phyloP scores from a whole-genome alignment of 2,113 vertebrate species.

The Bombycilla garrulus region DNA sequence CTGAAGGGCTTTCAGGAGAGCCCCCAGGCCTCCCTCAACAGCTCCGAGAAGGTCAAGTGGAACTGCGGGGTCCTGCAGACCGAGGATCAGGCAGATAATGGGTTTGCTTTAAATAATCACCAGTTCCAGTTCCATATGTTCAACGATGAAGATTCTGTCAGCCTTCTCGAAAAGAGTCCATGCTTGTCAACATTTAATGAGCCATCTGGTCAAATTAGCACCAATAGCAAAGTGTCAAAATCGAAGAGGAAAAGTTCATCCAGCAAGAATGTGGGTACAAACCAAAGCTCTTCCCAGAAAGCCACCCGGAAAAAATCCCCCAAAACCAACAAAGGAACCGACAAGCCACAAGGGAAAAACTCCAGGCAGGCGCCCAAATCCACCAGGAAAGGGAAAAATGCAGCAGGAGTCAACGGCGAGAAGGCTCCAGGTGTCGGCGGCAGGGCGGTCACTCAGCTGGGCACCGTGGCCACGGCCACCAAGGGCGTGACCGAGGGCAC shows the following conservation, averaged over 20 bases:
- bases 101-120: slow-evolving; percentile 87
- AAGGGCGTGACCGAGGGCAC: slow-evolving; percentile 67
- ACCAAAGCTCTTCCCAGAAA: slow-evolving; percentile 86
- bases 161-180: slow-evolving; percentile 82
- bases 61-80: slow-evolving; percentile 84
- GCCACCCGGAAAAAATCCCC: slow-evolving; percentile 89
- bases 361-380: slow-evolving; percentile 88
- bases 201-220: slow-evolving; percentile 80
- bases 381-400: slow-evolving; percentile 90
- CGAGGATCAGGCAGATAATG: slow-evolving; percentile 81
- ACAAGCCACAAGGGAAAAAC: slow-evolving; percentile 83
- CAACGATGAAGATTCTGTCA: slow-evolving; percentile 87
- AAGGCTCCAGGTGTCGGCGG: slow-evolving; percentile 78
- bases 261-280: slow-evolving; percentile 81
- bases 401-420: slow-evolving; percentile 80
- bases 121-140: slow-evolving; percentile 95
- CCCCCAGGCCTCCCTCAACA: slow-evolving; percentile 77
- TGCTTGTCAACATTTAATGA: slow-evolving; percentile 84
- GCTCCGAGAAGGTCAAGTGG: slow-evolving; percentile 88
- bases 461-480: slow-evolving; percentile 27
- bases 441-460: slow-evolving; percentile 55
- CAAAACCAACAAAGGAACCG: slow-evolving; percentile 85
- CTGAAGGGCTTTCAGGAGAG: slow-evolving; percentile 87
- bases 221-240: slow-evolving; percentile 86
- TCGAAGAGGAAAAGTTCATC: slow-evolving; percentile 91